phyloP scores from a whole-genome alignment of 2,888 invertebrate species.

The Salpingus planirostris region DNA sequence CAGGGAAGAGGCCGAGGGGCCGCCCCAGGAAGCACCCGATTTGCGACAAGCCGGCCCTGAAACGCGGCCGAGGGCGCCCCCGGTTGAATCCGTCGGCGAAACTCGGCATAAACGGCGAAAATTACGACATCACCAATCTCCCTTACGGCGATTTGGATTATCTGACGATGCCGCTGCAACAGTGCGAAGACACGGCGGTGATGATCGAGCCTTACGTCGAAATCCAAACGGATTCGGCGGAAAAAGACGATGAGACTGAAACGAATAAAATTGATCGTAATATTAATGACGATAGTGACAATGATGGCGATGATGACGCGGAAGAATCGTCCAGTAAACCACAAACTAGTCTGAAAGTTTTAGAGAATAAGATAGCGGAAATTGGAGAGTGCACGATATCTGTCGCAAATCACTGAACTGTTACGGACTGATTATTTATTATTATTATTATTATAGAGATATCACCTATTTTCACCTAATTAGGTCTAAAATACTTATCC shows the following conservation, averaged over 20 bases:
- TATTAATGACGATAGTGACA: no score
- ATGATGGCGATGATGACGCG: no score
- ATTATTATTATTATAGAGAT: no score
- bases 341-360: slow-evolving; percentile 9
- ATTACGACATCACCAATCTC: slow-evolving; percentile 30
- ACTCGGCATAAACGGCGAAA: slow-evolving; percentile 13
- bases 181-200: slow-evolving; percentile 4
- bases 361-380: slow-evolving; percentile 26
- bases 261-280: no score
- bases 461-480: no score
- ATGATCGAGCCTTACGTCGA: slow-evolving; percentile 30
- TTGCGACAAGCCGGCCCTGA: slow-evolving; percentile 13
- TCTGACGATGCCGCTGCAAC: slow-evolving; percentile 22
- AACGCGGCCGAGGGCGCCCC: slow-evolving; percentile 29
- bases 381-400: slow-evolving; percentile 34
- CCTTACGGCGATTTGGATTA: slow-evolving; percentile 30
- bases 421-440: no score
- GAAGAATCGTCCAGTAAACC: no score
- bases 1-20: slow-evolving; percentile 14
- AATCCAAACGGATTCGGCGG: slow-evolving; percentile 23
- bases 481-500: no score
- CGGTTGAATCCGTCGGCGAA: slow-evolving; percentile 18
- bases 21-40: slow-evolving; percentile 15
- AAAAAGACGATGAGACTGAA: background rate
- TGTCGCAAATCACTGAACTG: slow-evolving; percentile 17